These are phyloP conservation scores for Thrips palmi DNA, from an alignment of 1,140 invertebrate species.

Conservation along the genomic window DNA sequence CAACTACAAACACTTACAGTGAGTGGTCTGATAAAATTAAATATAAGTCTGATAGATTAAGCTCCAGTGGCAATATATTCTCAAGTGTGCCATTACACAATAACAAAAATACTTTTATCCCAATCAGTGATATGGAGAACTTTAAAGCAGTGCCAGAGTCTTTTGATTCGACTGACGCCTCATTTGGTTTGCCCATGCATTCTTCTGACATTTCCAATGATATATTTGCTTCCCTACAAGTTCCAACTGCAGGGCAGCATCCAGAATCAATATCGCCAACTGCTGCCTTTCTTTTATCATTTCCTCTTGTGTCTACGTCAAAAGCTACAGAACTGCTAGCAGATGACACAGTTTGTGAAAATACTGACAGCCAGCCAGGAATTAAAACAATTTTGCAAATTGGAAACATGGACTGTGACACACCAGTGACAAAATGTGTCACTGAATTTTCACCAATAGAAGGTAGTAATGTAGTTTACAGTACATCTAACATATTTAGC, in stretches of 20 bases:
- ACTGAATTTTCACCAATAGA: too few species aligned
- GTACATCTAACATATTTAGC: too few species aligned
- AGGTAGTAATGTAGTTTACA: too few species aligned
- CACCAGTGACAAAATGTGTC: too few species aligned
- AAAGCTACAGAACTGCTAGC: constrained; percentile 35
- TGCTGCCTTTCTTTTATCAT: constrained; percentile 53
- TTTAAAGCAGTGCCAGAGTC: constrained; percentile 14
- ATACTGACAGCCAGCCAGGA: constrained; percentile 28
- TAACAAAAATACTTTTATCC: neutral
- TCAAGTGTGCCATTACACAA: constrained; percentile 4
- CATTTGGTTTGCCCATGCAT: constrained; percentile 31
- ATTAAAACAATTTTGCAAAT: constrained; percentile 40
- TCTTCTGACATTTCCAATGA: constrained; percentile 51
- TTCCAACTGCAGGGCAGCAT: constrained; percentile 37
- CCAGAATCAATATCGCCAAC: constrained; percentile 53
- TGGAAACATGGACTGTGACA: constrained; percentile 32
- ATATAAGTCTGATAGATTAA: constrained; percentile 6
- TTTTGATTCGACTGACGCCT: constrained; percentile 26
- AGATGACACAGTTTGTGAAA: constrained; percentile 31
- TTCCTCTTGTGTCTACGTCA: constrained; percentile 43
- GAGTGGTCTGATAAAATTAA: constrained; percentile 5
- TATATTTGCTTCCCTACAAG: constrained; percentile 45
- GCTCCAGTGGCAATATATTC: constrained; percentile 14
- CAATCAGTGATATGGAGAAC: constrained; percentile 9
- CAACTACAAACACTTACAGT: constrained; percentile 7